These are phyloP conservation scores for Zosterops borbonicus DNA, from an alignment of 2,113 vertebrate genomes.

Conservation along the genomic window DNA sequence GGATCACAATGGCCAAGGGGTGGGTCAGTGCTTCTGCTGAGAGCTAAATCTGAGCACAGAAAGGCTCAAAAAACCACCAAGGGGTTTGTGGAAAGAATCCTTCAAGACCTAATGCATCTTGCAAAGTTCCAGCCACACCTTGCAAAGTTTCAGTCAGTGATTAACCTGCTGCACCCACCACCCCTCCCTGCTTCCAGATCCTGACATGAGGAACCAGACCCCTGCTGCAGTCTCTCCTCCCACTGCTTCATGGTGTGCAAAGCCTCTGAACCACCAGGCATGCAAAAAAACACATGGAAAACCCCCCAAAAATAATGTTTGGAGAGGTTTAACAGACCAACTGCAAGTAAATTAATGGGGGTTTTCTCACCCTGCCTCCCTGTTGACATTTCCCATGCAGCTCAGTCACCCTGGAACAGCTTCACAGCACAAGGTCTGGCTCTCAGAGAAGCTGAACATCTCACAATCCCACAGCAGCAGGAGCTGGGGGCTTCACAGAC, in stretches of 20 bases:
- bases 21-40: not conserved
- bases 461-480: not conserved
- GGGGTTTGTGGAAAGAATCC: not conserved
- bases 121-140: not conserved
- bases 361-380: not conserved
- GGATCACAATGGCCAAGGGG: rapidly evolving
- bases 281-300: not conserved
- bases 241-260: not conserved
- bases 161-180: not conserved
- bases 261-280: not conserved
- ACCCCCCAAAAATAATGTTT: rapidly evolving
- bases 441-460: not conserved
- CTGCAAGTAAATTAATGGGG: rapidly evolving
- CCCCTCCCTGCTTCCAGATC: not conserved
- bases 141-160: no score
- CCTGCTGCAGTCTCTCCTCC: not conserved
- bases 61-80: not conserved
- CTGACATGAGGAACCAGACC: not conserved
- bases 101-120: not conserved
- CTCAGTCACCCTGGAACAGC: not conserved
- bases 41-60: not conserved
- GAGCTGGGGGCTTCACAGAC: not conserved
- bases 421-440: rapidly evolving
- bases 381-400: not conserved
- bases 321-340: not conserved